Evolutionary conservation across 1,140 invertebrate genomes (phyloP).

Genomic region (Heliconius nattereri): DNA sequence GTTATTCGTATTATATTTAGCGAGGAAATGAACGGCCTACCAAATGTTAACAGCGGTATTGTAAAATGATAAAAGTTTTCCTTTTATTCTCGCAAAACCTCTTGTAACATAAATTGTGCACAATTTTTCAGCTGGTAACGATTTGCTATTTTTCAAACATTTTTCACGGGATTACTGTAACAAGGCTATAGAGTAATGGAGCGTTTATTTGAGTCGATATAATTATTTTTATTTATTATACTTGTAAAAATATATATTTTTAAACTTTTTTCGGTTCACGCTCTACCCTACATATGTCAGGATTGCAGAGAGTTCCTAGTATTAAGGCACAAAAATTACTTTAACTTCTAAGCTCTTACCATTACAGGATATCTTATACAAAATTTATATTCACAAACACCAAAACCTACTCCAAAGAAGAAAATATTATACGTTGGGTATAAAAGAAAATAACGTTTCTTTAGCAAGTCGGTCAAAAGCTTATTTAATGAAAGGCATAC

Average conservation of each 20-base stretch:
- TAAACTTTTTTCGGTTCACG: too few species aligned
- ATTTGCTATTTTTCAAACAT: constrained; percentile 12
- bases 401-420: neutral
- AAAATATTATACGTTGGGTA: neutral
- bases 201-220: neutral
- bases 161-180: constrained; percentile 4
- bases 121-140: constrained; percentile 8
- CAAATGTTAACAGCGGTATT: neutral
- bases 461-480: constrained; percentile 7
- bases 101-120: constrained; percentile 11
- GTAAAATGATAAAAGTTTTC: neutral
- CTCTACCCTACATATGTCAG: too few species aligned
- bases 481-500: constrained; percentile 9
- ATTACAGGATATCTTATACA: too few species aligned
- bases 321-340: too few species aligned
- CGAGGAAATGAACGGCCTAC: neutral
- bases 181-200: neutral
- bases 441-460: neutral
- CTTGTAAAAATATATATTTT: neutral
- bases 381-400: too few species aligned
- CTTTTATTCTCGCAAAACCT: neutral
- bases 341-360: too few species aligned
- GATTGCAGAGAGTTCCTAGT: too few species aligned
- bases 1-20: neutral
- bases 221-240: neutral